phyloP scores from a whole-genome alignment of 1,140 invertebrate species.

The Lordiphosa collinella region DNA sequence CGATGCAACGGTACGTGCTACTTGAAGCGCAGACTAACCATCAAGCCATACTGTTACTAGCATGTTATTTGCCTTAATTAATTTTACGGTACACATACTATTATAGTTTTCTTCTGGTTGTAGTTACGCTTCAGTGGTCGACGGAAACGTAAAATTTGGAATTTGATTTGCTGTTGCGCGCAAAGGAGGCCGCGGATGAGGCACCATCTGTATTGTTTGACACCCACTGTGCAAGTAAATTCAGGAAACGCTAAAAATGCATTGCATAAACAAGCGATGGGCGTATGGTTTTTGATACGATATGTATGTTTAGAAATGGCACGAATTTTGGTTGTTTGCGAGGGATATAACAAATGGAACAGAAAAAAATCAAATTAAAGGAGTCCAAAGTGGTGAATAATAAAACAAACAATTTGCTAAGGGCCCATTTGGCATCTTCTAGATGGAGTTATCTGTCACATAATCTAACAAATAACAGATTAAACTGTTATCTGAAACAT shows the following conservation, averaged over 20 bases:
- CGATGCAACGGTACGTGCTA: not conserved
- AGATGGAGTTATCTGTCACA: no score
- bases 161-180: constrained; percentile 65
- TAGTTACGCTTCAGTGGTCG: constrained; percentile 43
- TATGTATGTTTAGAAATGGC: not conserved
- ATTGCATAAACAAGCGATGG: constrained; percentile 8
- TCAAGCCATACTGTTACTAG: constrained; percentile 14
- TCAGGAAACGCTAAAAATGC: constrained; percentile 50
- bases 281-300: not conserved
- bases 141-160: constrained; percentile 72
- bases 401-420: no score
- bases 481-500: no score
- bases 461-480: no score
- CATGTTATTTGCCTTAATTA: not conserved
- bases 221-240: constrained; percentile 60
- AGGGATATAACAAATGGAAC: no score
- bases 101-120: constrained; percentile 9
- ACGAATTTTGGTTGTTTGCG: not conserved
- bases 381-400: no score
- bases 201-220: constrained; percentile 40
- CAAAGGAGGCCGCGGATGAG: constrained; percentile 32
- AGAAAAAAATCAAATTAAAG: no score
- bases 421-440: no score
- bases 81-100: not conserved
- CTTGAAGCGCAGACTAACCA: constrained; percentile 24